A percentile compares a stretch with the other conserved stretches of the same genome.
Conservation (phyloP, 1,140 invertebrate species). For the Chrysomallon squamiferum region DNA sequence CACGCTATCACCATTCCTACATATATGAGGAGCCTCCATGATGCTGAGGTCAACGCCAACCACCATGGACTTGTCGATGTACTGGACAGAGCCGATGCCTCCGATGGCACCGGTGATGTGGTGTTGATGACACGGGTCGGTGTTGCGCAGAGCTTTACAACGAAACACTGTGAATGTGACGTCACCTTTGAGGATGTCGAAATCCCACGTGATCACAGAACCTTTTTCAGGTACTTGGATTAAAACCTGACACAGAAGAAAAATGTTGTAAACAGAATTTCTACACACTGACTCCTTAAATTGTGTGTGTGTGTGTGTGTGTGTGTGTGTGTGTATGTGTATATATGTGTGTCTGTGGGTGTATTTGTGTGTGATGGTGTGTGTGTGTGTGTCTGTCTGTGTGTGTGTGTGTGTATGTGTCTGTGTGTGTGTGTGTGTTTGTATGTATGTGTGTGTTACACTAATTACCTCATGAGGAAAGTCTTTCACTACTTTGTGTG, state of each 20-base stretch:
- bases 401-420: no score
- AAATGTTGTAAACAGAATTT: background rate
- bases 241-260: slow-evolving; percentile 63
- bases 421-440: no score
- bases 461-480: no score
- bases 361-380: no score
- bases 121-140: slow-evolving; percentile 48
- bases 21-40: slow-evolving; percentile 81
- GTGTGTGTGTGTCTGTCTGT: no score
- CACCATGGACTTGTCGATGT: slow-evolving; percentile 77
- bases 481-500: no score
- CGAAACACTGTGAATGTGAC: slow-evolving; percentile 85
- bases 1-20: slow-evolving; percentile 93
- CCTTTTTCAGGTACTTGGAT: slow-evolving; percentile 83
- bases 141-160: slow-evolving; percentile 66
- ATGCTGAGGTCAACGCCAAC: slow-evolving; percentile 81
- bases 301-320: no score
- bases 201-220: slow-evolving; percentile 95
- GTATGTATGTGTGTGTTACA: no score
- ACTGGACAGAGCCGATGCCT: slow-evolving; percentile 57
- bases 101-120: slow-evolving; percentile 56
- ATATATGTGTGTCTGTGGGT: no score
- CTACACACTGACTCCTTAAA: no score
- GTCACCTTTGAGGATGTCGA: slow-evolving; percentile 91
- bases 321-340: no score